phyloP scores from a whole-genome alignment of 92 coral and sea anemone species.

The Zoanthus sociatus region DNA sequence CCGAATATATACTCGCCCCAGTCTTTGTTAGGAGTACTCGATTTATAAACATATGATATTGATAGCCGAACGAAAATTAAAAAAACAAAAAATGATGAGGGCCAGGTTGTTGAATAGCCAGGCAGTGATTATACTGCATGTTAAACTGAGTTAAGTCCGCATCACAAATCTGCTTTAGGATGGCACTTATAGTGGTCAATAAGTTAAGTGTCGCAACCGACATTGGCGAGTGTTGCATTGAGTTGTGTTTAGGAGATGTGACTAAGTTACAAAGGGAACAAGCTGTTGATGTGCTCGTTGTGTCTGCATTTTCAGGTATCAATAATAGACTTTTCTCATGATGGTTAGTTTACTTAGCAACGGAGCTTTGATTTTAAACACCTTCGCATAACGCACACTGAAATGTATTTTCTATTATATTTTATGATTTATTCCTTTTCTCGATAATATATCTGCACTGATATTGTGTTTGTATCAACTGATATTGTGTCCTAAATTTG shows the following conservation, averaged over 20 bases:
- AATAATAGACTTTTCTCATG: too few species aligned
- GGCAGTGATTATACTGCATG: not conserved
- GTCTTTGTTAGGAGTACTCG: not conserved
- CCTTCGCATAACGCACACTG: too few species aligned
- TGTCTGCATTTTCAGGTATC: slow-evolving; percentile 94
- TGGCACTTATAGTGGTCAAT: slow-evolving; percentile 66
- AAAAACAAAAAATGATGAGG: not conserved
- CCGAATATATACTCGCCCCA: not conserved
- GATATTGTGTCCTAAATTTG: too few species aligned
- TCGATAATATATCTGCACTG: too few species aligned
- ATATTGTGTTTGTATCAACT: too few species aligned
- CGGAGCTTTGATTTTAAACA: too few species aligned
- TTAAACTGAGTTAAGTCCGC: not conserved
- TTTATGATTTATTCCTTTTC: too few species aligned
- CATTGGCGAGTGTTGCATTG: slow-evolving; percentile 84
- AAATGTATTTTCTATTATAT: too few species aligned
- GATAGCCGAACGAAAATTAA: not conserved
- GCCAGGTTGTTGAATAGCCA: not conserved
- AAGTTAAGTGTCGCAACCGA: slow-evolving; percentile 70
- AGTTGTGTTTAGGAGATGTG: slow-evolving; percentile 94
- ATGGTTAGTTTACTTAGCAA: too few species aligned
- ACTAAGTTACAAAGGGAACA: slow-evolving; percentile 82
- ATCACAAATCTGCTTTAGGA: not conserved
- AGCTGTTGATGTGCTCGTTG: slow-evolving; percentile 91
- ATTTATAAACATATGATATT: too few species aligned